Evolutionary conservation across 1,140 invertebrate genomes (phyloP), one percentile per base, ranked within the genome.

Genomic region (Dinothrombium tinctorium): DNA sequence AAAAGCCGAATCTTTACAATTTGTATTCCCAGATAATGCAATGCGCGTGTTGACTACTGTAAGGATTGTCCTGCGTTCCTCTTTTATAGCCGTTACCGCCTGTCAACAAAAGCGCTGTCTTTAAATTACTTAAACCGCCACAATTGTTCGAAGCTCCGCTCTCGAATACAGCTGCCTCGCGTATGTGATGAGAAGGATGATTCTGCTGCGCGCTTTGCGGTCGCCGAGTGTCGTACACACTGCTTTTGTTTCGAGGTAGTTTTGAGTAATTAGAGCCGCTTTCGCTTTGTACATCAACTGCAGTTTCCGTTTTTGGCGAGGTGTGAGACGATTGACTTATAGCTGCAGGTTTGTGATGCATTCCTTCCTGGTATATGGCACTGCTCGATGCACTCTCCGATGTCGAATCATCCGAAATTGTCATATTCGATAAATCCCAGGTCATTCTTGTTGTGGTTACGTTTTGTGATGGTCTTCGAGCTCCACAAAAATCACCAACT

Each of bases 1-100:
- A 28, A 28, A 6, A 17, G 11, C 22, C 22, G 11, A 24, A 38
- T 15, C 26, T 24, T 53, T 39, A 83, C 66, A 83, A 69, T 53
- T 83, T 81, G 66, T 80, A 77, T 61, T 86, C 81, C 79, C 79
- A 84, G 9, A 84, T 65, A 25, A 84, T 72, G 48, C 83, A 73
- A 59, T 83, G 76, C 11, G 79, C 77, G 62, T 83, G 77, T 48
- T 68, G 74, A 49, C 64, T 71, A 74, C 14, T 61, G 54, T 31
- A 53, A 45, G 42, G 35, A 22, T 41, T 44, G 36, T 48, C 40
- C 17, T 40, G 32, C 29, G 37, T 1, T 56, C 31, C 61, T 53
- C 44, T n/a, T 36, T 51, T 68, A 51, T 87, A 89, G 3, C 81
- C 82, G 7, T 77, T 64, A 4, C 81, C 82, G 4, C 81, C 82